phyloP scores from a whole-genome alignment of 2,888 invertebrate species.

The Drosophila pullipes region DNA sequence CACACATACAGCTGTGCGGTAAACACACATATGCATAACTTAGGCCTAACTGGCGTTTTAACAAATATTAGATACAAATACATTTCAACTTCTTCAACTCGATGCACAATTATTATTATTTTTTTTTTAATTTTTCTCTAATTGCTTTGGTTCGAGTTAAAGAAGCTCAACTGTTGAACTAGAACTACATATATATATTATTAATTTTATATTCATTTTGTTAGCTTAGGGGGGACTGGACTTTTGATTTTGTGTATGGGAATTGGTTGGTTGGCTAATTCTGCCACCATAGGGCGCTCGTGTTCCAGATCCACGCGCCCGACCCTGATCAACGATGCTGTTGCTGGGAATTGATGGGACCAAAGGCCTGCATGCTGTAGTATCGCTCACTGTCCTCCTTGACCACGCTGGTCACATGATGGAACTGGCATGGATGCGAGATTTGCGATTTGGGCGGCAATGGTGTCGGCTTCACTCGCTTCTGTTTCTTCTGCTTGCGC shows the following conservation, averaged over 20 bases:
- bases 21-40: conserved; percentile 65
- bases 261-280: conserved; percentile 49
- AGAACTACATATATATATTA: conserved; percentile 12
- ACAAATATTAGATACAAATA: conserved; percentile 53
- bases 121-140: not conserved
- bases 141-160: not conserved
- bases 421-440: conserved; percentile 93
- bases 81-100: conserved; percentile 12
- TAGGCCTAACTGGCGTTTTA: conserved; percentile 61
- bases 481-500: conserved; percentile 87
- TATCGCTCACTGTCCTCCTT: conserved; percentile 89
- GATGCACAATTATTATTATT: not conserved
- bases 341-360: conserved; percentile 82
- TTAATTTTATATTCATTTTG: not conserved
- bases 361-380: conserved; percentile 89
- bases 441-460: conserved; percentile 92
- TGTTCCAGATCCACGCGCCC: conserved; percentile 79
- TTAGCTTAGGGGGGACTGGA: conserved; percentile 38
- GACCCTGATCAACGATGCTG: conserved; percentile 82
- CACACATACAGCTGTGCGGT: conserved; percentile 31
- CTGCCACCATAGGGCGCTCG: conserved; percentile 78
- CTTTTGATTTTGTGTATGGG: conserved; percentile 19
- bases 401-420: conserved; percentile 92
- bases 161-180: conserved; percentile 17
- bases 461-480: conserved; percentile 87